Percentiles rank a stretch among this genome's conserved stretches.
These are phyloP conservation scores for Crypturellus undulatus DNA, from an alignment of 2,113 vertebrate genomes.

Conservation along the genomic window DNA sequence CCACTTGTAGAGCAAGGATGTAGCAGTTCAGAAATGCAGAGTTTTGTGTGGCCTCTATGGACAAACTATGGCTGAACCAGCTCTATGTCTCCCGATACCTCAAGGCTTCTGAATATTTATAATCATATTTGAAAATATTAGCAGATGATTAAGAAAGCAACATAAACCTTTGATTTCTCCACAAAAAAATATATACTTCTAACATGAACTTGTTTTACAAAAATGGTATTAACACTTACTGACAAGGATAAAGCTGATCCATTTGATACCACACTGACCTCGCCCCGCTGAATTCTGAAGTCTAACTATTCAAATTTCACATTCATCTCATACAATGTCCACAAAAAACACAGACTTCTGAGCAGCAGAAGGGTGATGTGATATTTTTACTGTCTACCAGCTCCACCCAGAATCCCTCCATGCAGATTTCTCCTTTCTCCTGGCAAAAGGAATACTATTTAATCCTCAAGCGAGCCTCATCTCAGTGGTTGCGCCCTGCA, in stretches of 20 bases:
- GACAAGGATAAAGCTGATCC: neutral
- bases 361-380: rapidly evolving
- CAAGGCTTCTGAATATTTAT: neutral
- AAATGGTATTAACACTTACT: neutral
- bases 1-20: neutral
- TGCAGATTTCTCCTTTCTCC: slow-evolving; percentile 17
- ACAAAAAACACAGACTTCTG: neutral
- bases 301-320: neutral
- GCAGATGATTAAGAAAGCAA: neutral
- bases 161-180: neutral
- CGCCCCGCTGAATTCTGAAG: neutral
- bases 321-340: neutral
- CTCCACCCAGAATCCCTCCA: neutral
- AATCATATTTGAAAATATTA: slow-evolving; percentile 20
- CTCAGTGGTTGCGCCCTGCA: neutral
- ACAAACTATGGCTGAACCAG: neutral
- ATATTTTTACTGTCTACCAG: slow-evolving; percentile 26
- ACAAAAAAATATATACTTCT: neutral
- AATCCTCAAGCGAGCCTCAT: neutral
- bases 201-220: neutral
- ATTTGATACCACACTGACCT: neutral
- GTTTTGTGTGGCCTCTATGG: neutral
- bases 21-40: neutral
- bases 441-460: neutral
- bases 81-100: neutral